Evolutionary conservation across 37 sponge, comb jelly and placozoan species (phyloP).

Genomic region (Eunapius fragilis): DNA sequence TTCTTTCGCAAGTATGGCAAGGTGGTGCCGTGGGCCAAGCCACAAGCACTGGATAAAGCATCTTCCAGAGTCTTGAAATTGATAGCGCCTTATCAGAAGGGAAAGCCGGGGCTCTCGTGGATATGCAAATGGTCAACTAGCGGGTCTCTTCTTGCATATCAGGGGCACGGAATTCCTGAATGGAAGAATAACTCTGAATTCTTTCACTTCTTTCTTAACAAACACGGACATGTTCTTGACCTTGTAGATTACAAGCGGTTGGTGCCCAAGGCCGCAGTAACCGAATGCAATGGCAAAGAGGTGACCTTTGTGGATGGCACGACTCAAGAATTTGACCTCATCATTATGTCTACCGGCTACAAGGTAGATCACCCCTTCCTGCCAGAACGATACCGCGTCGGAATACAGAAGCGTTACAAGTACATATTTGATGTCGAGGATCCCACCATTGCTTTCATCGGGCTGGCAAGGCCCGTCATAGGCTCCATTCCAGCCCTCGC

Average conservation of each 20-base stretch:
- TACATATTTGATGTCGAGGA: slow-evolving; percentile 69
- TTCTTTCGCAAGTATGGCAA: slow-evolving; percentile 59
- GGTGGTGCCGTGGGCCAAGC: slow-evolving; percentile 42
- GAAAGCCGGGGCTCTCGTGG: slow-evolving; percentile 62
- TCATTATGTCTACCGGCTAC: slow-evolving; percentile 66
- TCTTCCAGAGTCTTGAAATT: slow-evolving; percentile 68
- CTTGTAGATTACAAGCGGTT: slow-evolving; percentile 58
- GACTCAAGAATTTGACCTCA: slow-evolving; percentile 54
- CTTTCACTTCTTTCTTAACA: slow-evolving; percentile 72
- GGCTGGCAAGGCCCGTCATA: too few relatives aligned
- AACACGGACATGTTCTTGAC: slow-evolving; percentile 69
- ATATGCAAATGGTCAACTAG: slow-evolving; percentile 66
- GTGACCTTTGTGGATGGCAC: slow-evolving; percentile 74
- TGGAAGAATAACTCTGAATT: slow-evolving; percentile 59
- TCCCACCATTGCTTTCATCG: slow-evolving; percentile 66
- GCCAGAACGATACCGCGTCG: slow-evolving; percentile 52
- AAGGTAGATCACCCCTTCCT: slow-evolving; percentile 51
- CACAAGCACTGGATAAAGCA: slow-evolving; percentile 60
- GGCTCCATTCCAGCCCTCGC: slow-evolving; percentile 67
- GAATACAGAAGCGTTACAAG: slow-evolving; percentile 70
- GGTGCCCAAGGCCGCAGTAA: slow-evolving; percentile 47
- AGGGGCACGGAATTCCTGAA: slow-evolving; percentile 76
- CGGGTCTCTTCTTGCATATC: slow-evolving; percentile 69
- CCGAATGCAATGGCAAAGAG: slow-evolving; percentile 26
- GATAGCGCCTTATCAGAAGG: slow-evolving; percentile 46